Percentiles rank a stretch among this genome's conserved stretches.
These are phyloP conservation scores for Alitta virens DNA, from an alignment of 2,888 invertebrate species.

Conservation along the genomic window DNA sequence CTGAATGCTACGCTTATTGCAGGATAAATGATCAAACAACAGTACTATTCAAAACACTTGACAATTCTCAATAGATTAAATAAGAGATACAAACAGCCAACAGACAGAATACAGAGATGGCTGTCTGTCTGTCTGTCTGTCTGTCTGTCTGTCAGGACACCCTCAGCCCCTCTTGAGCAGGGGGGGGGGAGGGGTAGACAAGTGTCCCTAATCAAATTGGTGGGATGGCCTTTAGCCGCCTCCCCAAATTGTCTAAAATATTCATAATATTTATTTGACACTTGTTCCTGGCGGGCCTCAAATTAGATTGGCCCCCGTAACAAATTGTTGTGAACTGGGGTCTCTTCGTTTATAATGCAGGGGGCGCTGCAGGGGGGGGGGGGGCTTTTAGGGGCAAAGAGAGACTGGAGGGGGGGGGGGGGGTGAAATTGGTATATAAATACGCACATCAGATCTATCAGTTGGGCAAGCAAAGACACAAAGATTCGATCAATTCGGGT, in stretches of 20 bases:
- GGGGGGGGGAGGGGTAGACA: too few species aligned
- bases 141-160: too few species aligned
- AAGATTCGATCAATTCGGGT: background rate
- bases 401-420: too few species aligned
- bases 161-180: too few species aligned
- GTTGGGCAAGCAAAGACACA: background rate
- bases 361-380: background rate
- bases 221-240: background rate
- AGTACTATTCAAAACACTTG: too few species aligned
- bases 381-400: background rate
- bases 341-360: background rate
- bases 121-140: too few species aligned
- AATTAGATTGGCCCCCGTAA: slow-evolving; percentile 11
- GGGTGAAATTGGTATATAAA: background rate
- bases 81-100: too few species aligned
- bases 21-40: too few species aligned
- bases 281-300: background rate
- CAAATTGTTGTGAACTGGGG: slow-evolving; percentile 1
- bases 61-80: too few species aligned
- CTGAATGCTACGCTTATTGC: too few species aligned
- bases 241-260: background rate
- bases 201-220: background rate
- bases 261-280: slow-evolving; percentile 16
- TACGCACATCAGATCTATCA: background rate
- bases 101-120: too few species aligned